Evolutionary conservation across 2,797 vertebrate species (phyloP), one percentile per base, ranked within the genome.

Genomic region (Sebastes umbrosus): DNA sequence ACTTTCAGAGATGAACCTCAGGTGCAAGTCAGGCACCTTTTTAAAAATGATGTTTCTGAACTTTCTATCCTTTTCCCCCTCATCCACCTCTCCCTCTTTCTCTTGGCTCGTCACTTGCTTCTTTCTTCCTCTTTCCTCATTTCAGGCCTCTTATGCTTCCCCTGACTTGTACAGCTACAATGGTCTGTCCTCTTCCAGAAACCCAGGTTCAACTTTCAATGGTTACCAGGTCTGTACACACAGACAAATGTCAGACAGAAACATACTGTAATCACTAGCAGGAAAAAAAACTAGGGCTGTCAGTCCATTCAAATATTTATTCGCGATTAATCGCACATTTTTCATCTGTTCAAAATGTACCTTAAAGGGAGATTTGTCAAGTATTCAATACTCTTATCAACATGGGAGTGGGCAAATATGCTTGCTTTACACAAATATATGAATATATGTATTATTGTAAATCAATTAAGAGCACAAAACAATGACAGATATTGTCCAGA

Each of bases 191-290:
- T 91, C 94, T 68, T 90, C 95, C 85, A 96, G 93, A 73, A 91
- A 94, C 84, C 89, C 90, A 0, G 90, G 94, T 75, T 84, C 96
- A 84, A 69, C 94, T 88, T 96, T 95, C 72, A 96, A 95, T 91
- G 96, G 96, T 95, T 96, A 92, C 69, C 94, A 96, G 97, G 97
- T 97, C 94, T 94, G 97, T 97, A 91, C 69, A 57, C 46, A 54
- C 46, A 50, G 46, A 69, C 22, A 31, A 54, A 20, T 13, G 0
- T 11, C 9, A 36, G 63, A 62, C 18, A 29, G 25, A 13, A 32
- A 55, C 31, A 39, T 32, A 36, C 20, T 16, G 25, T 18, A 29
- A 76, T 69, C 34, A 63, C 10, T 16, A 25, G 8, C 14, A 18
- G 7, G 39, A 31, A 58, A 64, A 66, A 52, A 12, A 16, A 31